A percentile compares a stretch with the other conserved stretches of the same genome.
These are phyloP conservation scores for Calliopsis andreniformis DNA, from an alignment of 1,140 invertebrate species.

Conservation along the genomic window DNA sequence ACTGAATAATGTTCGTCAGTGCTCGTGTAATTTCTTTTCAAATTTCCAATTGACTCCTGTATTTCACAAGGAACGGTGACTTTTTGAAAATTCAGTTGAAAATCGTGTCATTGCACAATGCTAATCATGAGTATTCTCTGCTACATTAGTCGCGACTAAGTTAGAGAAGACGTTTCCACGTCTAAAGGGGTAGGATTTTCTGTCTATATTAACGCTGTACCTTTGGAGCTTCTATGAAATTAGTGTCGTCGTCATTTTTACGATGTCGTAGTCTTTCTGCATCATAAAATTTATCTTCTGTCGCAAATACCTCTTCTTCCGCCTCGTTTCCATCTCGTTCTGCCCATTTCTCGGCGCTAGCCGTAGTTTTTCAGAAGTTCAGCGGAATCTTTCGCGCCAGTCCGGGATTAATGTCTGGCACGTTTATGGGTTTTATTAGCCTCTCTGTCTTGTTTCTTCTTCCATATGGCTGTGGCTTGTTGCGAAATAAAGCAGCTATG, in stretches of 20 bases:
- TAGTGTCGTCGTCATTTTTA: constrained; percentile 58
- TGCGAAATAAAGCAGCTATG: no score
- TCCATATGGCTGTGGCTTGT: not conserved
- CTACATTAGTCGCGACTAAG: constrained; percentile 20
- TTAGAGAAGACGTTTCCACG: not conserved
- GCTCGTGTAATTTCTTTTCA: not conserved
- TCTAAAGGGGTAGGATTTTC: not conserved
- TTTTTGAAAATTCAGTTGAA: no score
- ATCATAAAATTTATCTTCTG: constrained; percentile 61
- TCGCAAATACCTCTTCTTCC: constrained; percentile 40
- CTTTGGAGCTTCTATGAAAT: constrained; percentile 30
- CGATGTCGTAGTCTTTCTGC: constrained; percentile 59
- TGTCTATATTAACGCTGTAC: constrained; percentile 15
- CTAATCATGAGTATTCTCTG: no score
- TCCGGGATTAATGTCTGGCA: constrained; percentile 33
- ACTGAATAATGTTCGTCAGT: not conserved
- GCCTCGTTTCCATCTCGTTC: not conserved
- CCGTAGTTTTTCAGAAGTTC: constrained; percentile 34
- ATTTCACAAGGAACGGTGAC: no score
- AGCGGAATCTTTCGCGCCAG: constrained; percentile 26
- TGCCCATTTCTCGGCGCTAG: not conserved
- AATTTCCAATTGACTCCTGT: not conserved
- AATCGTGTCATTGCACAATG: no score
- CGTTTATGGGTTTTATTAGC: constrained; percentile 47
- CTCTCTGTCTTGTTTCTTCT: not conserved